phyloP scores from a whole-genome alignment of 2,797 vertebrate species.

The Epinephelus awoara region DNA sequence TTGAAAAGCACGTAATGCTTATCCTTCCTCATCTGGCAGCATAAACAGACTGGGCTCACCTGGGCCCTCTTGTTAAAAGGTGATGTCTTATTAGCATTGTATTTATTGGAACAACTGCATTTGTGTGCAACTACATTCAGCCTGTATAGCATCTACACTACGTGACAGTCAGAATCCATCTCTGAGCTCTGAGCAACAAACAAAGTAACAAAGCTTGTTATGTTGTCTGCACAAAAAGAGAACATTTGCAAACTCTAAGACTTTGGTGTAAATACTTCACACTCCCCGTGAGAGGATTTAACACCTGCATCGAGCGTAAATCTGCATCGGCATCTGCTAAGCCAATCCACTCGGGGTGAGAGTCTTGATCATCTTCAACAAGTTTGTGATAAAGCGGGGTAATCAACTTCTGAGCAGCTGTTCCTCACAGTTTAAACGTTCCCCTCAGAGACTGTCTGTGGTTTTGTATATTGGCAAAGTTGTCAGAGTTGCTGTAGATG shows the following conservation, averaged over 20 bases:
- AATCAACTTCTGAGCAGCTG: slow-evolving; percentile 68
- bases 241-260: slow-evolving; percentile 19
- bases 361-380: slow-evolving; percentile 64
- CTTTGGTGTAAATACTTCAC: slow-evolving; percentile 37
- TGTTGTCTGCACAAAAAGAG: slow-evolving; percentile 1
- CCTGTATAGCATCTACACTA: not conserved
- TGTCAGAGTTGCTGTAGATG: slow-evolving; percentile 24
- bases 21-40: not conserved
- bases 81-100: not conserved
- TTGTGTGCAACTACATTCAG: not conserved
- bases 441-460: slow-evolving; percentile 40
- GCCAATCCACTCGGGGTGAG: slow-evolving; percentile 42
- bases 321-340: slow-evolving; percentile 66
- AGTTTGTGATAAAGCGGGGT: slow-evolving; percentile 59
- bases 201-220: not conserved
- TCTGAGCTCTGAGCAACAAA: slow-evolving; percentile 5
- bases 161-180: not conserved
- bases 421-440: slow-evolving; percentile 50
- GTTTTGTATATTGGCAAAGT: slow-evolving; percentile 26
- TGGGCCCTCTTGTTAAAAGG: not conserved
- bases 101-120: not conserved
- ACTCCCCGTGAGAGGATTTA: slow-evolving; percentile 27
- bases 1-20: not conserved
- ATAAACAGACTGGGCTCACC: not conserved
- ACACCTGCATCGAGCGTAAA: slow-evolving; percentile 59